Conservation (phyloP, 2,113 vertebrate species). For the Calyptommatus sinebrachiatus region DNA sequence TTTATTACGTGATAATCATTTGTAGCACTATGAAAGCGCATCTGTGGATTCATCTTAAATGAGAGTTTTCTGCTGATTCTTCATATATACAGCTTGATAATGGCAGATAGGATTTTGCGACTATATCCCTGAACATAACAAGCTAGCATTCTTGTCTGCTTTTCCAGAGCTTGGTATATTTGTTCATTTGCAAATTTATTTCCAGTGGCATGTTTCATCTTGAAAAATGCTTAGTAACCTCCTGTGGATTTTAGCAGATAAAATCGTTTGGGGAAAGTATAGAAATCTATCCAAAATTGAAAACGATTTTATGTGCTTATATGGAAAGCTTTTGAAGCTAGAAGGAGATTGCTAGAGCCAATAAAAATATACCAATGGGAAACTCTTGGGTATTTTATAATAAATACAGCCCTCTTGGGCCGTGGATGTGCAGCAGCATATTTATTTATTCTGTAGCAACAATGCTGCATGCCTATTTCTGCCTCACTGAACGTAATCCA, state of each 20-base stretch:
- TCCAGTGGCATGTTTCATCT: conserved; percentile 28
- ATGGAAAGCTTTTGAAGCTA: conserved; percentile 47
- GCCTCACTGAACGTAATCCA: conserved; percentile 41
- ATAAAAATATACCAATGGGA: conserved; percentile 44
- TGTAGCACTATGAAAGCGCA: too few species aligned
- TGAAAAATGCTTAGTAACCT: conserved; percentile 20
- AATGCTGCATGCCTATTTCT: conserved; percentile 42
- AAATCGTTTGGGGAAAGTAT: conserved; percentile 39
- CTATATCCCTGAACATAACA: neutral
- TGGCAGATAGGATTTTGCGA: neutral
- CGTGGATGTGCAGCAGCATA: conserved; percentile 42
- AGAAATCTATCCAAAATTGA: conserved; percentile 45
- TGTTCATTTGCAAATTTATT: conserved; percentile 19
- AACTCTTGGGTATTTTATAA: conserved; percentile 46
- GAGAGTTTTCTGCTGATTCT: neutral
- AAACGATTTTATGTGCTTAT: conserved; percentile 41
- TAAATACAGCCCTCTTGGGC: conserved; percentile 41
- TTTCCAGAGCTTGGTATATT: conserved; percentile 5
- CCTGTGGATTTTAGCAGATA: conserved; percentile 32
- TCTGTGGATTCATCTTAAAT: too few species aligned
- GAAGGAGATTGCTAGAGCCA: conserved; percentile 38
- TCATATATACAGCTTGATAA: neutral
- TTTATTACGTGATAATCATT: too few species aligned
- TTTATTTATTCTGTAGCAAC: conserved; percentile 57
- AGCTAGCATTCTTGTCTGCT: conserved; percentile 25